Percentiles rank a stretch among this genome's conserved stretches.
phyloP scores from a whole-genome alignment of 2,888 invertebrate species.

The Alentia gelatinosa region DNA sequence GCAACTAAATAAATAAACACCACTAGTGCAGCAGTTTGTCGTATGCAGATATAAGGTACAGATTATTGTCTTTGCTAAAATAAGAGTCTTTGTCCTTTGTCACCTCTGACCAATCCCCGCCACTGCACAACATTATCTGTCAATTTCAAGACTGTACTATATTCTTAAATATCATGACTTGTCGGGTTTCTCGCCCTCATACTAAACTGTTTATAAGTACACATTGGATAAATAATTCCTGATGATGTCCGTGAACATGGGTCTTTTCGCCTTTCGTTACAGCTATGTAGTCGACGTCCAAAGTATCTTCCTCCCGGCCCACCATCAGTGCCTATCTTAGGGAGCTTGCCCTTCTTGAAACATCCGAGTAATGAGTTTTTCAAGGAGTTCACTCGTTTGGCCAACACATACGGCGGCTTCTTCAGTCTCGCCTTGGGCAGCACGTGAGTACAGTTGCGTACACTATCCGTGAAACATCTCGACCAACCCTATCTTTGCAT shows the following conservation, averaged over 20 bases:
- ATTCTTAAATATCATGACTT: not conserved
- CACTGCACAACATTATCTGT: not conserved
- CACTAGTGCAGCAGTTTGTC: no score
- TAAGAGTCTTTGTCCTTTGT: not conserved
- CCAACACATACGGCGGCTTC: not conserved
- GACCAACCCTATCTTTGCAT: not conserved
- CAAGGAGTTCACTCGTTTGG: not conserved
- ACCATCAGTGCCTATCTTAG: not conserved
- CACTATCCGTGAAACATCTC: no score
- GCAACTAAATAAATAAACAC: no score
- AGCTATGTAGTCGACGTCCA: not conserved
- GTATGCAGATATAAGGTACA: no score
- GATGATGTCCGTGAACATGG: not conserved
- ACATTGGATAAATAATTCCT: not conserved
- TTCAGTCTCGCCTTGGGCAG: slow-evolving; percentile 8
- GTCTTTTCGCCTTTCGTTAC: not conserved
- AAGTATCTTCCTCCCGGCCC: not conserved
- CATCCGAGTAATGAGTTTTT: not conserved
- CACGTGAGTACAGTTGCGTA: not conserved
- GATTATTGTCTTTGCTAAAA: no score
- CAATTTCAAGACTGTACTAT: not conserved
- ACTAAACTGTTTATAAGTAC: not conserved
- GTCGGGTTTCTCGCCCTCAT: not conserved
- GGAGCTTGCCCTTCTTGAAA: slow-evolving; percentile 7
- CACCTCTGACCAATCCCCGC: not conserved